phyloP scores from a whole-genome alignment of 2,113 vertebrate species.

The Phylloscopus trochiloides region DNA sequence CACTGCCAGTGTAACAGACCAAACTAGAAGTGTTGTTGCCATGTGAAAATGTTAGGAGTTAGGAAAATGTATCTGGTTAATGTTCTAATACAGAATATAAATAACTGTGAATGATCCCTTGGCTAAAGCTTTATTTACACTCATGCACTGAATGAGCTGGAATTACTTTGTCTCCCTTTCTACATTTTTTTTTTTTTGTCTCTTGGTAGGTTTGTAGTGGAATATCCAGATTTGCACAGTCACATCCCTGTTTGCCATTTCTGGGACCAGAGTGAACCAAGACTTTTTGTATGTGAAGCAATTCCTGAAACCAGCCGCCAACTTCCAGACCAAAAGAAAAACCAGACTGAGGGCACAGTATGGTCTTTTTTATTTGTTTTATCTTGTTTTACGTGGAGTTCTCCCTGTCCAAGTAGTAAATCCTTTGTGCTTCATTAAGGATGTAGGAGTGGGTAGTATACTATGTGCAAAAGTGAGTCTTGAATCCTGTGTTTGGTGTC shows the following conservation, averaged over 20 bases:
- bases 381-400: background rate
- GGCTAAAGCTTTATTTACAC: background rate
- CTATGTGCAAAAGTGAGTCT: background rate
- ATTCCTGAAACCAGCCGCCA: slow-evolving; percentile 35
- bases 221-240: slow-evolving; percentile 64
- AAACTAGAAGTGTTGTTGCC: background rate
- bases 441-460: background rate
- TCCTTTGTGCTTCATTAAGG: background rate
- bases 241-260: slow-evolving; percentile 84
- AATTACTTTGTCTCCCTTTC: background rate
- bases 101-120: background rate
- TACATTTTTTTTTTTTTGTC: background rate
- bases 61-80: background rate
- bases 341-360: slow-evolving; percentile 40
- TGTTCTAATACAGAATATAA: background rate
- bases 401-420: background rate
- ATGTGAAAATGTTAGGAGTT: background rate
- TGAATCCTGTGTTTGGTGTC: background rate
- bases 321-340: background rate
- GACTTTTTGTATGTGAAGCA: slow-evolving; percentile 91
- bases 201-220: slow-evolving; percentile 69
- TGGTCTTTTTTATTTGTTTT: background rate
- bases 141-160: background rate
- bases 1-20: background rate
- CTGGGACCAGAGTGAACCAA: slow-evolving; percentile 92